These are phyloP conservation scores for Heterodera carotae DNA, from an alignment of 1,140 invertebrate species.

Conservation along the genomic window DNA sequence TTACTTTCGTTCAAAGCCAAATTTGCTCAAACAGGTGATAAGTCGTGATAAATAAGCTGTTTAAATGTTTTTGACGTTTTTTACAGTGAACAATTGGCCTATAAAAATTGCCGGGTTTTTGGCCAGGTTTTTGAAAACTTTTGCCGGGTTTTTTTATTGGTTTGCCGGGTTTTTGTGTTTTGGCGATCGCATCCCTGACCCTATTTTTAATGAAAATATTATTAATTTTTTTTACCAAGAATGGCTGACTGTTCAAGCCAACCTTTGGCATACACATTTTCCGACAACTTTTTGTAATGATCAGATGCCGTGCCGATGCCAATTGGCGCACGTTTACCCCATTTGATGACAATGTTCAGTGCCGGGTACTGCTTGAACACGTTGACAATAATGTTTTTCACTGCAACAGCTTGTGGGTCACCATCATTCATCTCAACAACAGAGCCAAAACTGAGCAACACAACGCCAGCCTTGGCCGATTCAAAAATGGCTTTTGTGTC, in stretches of 20 bases:
- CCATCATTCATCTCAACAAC: slow-evolving; percentile 37
- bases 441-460: slow-evolving; percentile 47
- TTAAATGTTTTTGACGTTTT: too few relatives aligned
- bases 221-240: slow-evolving; percentile 67
- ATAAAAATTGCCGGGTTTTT: too few relatives aligned
- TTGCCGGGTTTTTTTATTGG: too few relatives aligned
- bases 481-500: slow-evolving; percentile 35
- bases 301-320: slow-evolving; percentile 26
- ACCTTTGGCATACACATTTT: slow-evolving; percentile 66
- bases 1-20: too few relatives aligned
- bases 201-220: too few relatives aligned
- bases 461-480: slow-evolving; percentile 28
- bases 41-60: too few relatives aligned
- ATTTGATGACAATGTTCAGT: slow-evolving; percentile 49
- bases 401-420: background rate
- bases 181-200: too few relatives aligned
- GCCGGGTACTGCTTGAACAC: slow-evolving; percentile 46
- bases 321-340: background rate
- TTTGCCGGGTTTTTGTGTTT: too few relatives aligned
- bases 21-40: too few relatives aligned
- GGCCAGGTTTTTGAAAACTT: too few relatives aligned
- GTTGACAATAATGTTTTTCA: slow-evolving; percentile 44
- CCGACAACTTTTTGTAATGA: slow-evolving; percentile 29
- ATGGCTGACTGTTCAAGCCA: slow-evolving; percentile 76
- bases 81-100: too few relatives aligned